phyloP scores from a whole-genome alignment of 1,140 invertebrate genomes.

The Drosophila ironensis region DNA sequence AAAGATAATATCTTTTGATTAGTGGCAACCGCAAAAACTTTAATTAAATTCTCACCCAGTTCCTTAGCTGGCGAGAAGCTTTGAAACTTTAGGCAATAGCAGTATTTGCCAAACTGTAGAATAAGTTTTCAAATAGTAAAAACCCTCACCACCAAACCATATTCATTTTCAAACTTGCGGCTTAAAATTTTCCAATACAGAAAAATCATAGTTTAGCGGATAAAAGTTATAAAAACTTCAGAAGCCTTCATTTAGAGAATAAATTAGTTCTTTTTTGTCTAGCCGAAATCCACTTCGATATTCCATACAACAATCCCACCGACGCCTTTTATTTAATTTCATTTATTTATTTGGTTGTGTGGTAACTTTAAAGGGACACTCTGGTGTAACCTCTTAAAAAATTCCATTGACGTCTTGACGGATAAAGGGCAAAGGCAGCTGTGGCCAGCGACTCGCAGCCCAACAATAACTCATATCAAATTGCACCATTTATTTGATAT shows the following conservation, averaged over 20 bases:
- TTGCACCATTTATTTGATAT: slow-evolving; percentile 74
- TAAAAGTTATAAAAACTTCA: too few species aligned
- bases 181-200: slow-evolving; percentile 53
- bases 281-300: neutral
- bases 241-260: slow-evolving; percentile 73
- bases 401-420: slow-evolving; percentile 12
- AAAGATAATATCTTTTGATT: slow-evolving; percentile 80
- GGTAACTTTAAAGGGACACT: slow-evolving; percentile 46
- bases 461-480: slow-evolving; percentile 63
- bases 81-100: too few species aligned
- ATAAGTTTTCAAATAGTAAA: slow-evolving; percentile 67
- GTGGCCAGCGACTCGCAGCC: slow-evolving; percentile 32
- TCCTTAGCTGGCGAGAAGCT: slow-evolving; percentile 49
- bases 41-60: slow-evolving; percentile 76
- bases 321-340: slow-evolving; percentile 10
- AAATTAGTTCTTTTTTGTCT: slow-evolving; percentile 52
- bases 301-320: neutral
- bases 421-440: slow-evolving; percentile 24
- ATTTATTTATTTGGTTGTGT: slow-evolving; percentile 36
- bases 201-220: too few species aligned
- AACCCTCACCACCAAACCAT: too few species aligned
- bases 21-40: slow-evolving; percentile 78
- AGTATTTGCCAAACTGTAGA: slow-evolving; percentile 72
- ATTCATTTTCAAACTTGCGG: too few species aligned
- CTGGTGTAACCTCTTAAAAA: slow-evolving; percentile 21